Evolutionary conservation across 2,888 invertebrate genomes (phyloP), one percentile per base, ranked within the genome.

Genomic region (Dermolepida albohirtum): DNA sequence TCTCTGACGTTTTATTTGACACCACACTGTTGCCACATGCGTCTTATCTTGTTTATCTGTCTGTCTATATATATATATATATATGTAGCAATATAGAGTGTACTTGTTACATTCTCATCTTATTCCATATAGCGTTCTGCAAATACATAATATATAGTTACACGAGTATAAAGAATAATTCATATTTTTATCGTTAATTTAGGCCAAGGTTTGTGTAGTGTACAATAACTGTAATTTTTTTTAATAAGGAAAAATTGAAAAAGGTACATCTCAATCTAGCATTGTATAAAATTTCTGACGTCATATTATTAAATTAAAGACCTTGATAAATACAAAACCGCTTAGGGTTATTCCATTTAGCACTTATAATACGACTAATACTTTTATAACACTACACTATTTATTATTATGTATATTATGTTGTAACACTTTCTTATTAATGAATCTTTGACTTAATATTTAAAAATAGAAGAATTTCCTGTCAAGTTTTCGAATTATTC

Each of bases 231-330:
- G 47, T 14, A 1, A 17, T 16, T 14, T 47, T 59, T 51, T 14
- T 57, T 54, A 41, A 54, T 68, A 55, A 65, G 52, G 68, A 34
- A 34, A 34, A 34, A 34, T 10, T 34, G 34, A 34, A 34, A 34
- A 34, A 34, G 34, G 54, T 40, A 62, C 57, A 51, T 29, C 34
- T 73, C 67, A 34, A 11, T 14, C 16, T 72, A 68, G 71, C 74
- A 75, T 75, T 76, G 76, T 74, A 72, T 70, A 71, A 69, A 71
- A 66, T 69, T 65, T 55, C 44, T 72, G 71, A 75, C 75, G 76
- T 76, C 74, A 74, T 62, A 66, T 22, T 17, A 22, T 14, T 22
- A 47, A 40, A 52, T 49, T 39, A 59, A 54, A 74, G 74, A 72
- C 74, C 75, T 75, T 75, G 75, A 52, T 71, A 70, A 49, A 70